Evolutionary conservation across 2,888 invertebrate species (phyloP).

Genomic region (Lasius platythorax): DNA sequence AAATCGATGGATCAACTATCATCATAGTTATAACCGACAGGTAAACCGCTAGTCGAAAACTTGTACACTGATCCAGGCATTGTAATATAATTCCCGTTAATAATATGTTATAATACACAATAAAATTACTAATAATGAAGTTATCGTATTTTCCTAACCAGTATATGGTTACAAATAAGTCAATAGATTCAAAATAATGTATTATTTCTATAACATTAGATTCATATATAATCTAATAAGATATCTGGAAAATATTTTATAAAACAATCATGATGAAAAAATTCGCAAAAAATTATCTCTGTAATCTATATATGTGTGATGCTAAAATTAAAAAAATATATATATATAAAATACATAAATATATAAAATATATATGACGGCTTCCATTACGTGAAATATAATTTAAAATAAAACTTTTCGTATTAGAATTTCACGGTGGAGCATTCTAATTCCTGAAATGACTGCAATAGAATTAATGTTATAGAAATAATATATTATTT

Average conservation of each 20-base stretch:
- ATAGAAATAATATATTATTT: neutral
- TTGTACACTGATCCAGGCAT: neutral
- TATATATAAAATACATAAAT: neutral
- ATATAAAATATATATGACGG: too few species aligned
- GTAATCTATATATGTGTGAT: neutral
- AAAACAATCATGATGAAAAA: neutral
- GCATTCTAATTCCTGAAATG: neutral
- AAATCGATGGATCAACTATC: neutral
- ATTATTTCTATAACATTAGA: too few species aligned
- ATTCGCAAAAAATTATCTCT: neutral
- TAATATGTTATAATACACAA: neutral
- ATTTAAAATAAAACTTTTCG: neutral
- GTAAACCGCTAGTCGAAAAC: neutral
- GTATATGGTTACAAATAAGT: neutral
- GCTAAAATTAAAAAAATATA: neutral
- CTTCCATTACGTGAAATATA: neutral
- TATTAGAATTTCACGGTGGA: neutral
- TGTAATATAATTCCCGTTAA: neutral
- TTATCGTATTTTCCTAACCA: neutral
- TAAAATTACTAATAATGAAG: slow-evolving; percentile 5
- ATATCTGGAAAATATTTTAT: slow-evolving; percentile 1
- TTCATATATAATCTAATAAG: neutral
- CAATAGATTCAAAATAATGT: neutral
- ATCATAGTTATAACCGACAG: neutral
- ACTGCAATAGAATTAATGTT: neutral